Percentiles rank a stretch among this genome's conserved stretches.
Evolutionary conservation across 2,888 invertebrate species (phyloP).

Genomic region (Macroteleia sp.): DNA sequence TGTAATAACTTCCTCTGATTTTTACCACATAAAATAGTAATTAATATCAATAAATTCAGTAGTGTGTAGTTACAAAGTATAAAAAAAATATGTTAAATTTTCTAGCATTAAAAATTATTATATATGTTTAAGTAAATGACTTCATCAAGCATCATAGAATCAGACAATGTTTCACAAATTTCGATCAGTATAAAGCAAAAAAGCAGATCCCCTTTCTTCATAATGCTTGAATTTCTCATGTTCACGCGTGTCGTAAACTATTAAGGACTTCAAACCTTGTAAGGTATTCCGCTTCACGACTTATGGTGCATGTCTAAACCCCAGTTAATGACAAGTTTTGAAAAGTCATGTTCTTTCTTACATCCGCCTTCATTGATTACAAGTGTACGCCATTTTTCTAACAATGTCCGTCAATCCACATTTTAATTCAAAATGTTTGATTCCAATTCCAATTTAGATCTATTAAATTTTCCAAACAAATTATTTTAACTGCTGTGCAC

Average conservation of each 20-base stretch:
- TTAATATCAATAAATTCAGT: constrained; percentile 4
- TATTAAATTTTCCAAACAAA: background rate
- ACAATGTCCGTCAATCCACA: constrained; percentile 1
- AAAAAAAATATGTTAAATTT: too few species aligned
- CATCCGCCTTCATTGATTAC: constrained; percentile 1
- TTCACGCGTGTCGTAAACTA: constrained; percentile 32
- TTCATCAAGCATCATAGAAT: too few species aligned
- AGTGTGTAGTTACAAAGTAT: too few species aligned
- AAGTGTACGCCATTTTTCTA: constrained; percentile 4
- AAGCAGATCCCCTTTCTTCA: background rate
- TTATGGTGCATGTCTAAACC: constrained; percentile 78
- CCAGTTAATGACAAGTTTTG: constrained; percentile 74
- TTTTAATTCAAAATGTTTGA: background rate
- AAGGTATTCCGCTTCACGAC: constrained; percentile 69
- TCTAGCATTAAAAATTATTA: too few species aligned
- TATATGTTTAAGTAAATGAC: too few species aligned
- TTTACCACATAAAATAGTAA: background rate
- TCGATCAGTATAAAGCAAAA: too few species aligned
- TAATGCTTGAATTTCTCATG: constrained; percentile 10
- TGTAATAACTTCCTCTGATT: background rate
- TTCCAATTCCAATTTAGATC: too few species aligned
- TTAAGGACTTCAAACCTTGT: constrained; percentile 71
- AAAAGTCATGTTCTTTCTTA: constrained; percentile 67
- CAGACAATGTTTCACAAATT: too few species aligned
- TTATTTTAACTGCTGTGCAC: too few species aligned